Base-by-base conservation (phyloP, 2,888 invertebrate genomes). In the Camponotus fellah region DNA sequence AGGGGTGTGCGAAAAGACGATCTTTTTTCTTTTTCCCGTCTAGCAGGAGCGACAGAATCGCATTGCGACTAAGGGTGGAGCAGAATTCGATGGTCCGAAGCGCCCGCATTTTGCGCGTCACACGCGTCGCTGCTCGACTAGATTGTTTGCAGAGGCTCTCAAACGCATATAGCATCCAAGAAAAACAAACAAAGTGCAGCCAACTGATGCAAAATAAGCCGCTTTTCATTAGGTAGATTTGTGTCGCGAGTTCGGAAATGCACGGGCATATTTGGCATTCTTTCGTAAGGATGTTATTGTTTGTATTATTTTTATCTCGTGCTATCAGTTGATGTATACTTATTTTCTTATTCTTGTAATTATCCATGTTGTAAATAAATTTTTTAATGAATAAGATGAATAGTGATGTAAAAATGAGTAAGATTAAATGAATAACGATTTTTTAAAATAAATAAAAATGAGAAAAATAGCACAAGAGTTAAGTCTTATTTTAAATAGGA, bases 101-200 rank as follows among this genome's bases (percentile, higher is more conserved):
- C 92, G 91, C 94, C 95, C 95, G 95, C 94, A 94, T 94, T 95
- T 95, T 95, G 95, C 95, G 92, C 94, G 95, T 95, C 94, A 94
- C 91, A 95, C 94, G 95, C 94, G 94, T 94, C 94, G 95, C 94
- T 94, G 94, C 90, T 86, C 94, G 92, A 94, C 94, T 94, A 95
- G 95, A 95, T 95, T 95, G 95, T 95, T 95, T 95, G 94, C 95
- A 94, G 94, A 93, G 94, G 94, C 94, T 94, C 94, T 94, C 94
- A 94, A 94, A 90, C 88, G 34, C 49, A 5, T 4, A n/a, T 10
- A 34, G 14, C 34, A 72, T 46, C 17, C 72, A 62, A 80, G 71
- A 86, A 89, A 90, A 90, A 90, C 91, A 91, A 92, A 90, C 89
- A 82, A 53, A 37, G 71, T 68, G 10, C 71, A 34, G 14, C 37